Conservation (phyloP, 2,797 vertebrate genomes). For the Amblyopsis hoosieri region DNA sequence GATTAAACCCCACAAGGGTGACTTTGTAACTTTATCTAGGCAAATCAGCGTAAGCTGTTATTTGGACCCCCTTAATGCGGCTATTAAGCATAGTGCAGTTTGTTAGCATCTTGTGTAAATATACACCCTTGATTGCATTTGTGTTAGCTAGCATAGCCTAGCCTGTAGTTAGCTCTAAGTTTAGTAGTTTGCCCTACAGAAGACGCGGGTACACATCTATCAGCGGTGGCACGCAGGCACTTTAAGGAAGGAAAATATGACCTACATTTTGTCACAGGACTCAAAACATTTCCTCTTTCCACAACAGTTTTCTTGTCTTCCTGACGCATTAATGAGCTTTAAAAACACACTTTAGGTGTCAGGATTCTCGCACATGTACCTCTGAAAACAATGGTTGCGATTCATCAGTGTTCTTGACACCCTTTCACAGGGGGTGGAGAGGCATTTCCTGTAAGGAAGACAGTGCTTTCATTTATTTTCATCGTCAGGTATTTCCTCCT, state of each 20-base stretch:
- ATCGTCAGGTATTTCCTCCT: background rate
- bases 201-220: constrained; percentile 1
- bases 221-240: constrained; percentile 25
- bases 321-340: constrained; percentile 7
- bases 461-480: background rate
- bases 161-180: no score
- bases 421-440: background rate
- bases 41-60: no score
- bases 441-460: constrained; percentile 1
- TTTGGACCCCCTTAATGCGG: no score
- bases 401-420: background rate
- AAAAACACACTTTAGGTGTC: background rate
- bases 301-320: constrained; percentile 19
- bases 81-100: no score
- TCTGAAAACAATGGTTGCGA: constrained; percentile 8
- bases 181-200: constrained; percentile 14
- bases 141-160: no score
- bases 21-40: no score
- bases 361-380: background rate
- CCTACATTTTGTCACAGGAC: constrained; percentile 38
- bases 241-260: constrained; percentile 26
- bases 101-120: no score
- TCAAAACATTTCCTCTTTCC: constrained; percentile 17
- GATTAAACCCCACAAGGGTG: no score
- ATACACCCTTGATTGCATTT: no score